Base-by-base conservation (phyloP, 1,140 invertebrate genomes). In the Diabrotica virgifera region DNA sequence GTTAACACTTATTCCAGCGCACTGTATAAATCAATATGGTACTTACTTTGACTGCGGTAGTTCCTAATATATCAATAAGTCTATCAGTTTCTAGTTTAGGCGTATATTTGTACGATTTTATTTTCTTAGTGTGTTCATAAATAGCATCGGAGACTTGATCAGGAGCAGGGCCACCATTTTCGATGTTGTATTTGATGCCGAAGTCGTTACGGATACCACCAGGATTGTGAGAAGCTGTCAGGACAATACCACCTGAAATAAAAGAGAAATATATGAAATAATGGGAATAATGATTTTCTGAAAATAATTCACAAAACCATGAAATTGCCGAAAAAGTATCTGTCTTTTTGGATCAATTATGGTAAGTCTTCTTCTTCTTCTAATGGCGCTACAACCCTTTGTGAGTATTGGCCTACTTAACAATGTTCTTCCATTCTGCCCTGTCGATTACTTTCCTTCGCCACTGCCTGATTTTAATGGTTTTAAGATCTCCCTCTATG, bases 151-250 rank as follows among this genome's bases (percentile, higher is more conserved):
- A 99, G 13, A 96, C 88, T 54, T 81, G 80, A 80, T 97, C 96
- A 0, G 96, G 95, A 8, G 97, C 96, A 13, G 97, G 96, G 3
- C 93, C 98, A 71, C 98, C 98, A 82, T 99, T 99, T 58, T 90
- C 85, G 70, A 89, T 94, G 80, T 99, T 99, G 78, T 94, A 99
- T 81, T 99, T 99, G 72, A 99, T 98, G 50, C 98, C 98, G 82
- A 99, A 99, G 82, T 99, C 98, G 69, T 91, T 93, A 77, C 98
- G 85, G 5, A 94, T 93, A 53, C 98, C 97, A 67, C 98, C 98
- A 35, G 98, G 97, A 84, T 99, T 99, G 79, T 99, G 98, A 57
- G 95, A 98, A 0, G 98, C 98, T 13, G 98, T 99, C 12, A 99
- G 82, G 13, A 99, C 90, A 75, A 99, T 98, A 24, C 97, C 98